Percentiles rank a stretch among this genome's conserved stretches.
Conservation (phyloP, 1,140 invertebrate genomes). For the Batillaria attramentaria region DNA sequence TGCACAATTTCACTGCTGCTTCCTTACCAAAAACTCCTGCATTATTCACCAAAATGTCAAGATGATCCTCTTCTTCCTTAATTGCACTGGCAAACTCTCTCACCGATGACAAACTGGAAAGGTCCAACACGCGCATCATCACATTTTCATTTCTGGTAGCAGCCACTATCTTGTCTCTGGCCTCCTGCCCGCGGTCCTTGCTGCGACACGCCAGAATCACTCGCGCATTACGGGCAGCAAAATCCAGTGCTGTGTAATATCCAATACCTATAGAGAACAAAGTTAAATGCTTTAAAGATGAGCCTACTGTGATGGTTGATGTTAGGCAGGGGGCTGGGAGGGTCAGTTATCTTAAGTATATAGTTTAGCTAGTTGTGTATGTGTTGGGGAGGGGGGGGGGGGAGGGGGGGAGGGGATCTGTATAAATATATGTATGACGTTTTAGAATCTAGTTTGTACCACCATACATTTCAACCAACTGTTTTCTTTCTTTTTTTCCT, state of each 20-base stretch:
- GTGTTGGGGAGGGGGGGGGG: no score
- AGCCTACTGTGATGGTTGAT: no score
- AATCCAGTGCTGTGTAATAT: slow-evolving; percentile 61
- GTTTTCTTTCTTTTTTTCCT: no score
- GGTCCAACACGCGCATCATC: slow-evolving; percentile 78
- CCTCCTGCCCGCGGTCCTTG: slow-evolving; percentile 75
- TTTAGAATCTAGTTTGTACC: no score
- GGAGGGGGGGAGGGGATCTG: no score
- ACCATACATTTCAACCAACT: no score
- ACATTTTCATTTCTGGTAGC: slow-evolving; percentile 66
- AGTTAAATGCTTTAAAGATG: no score
- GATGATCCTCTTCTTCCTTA: slow-evolving; percentile 77
- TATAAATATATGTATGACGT: no score
- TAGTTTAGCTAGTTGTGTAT: no score
- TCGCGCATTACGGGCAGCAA: slow-evolving; percentile 70
- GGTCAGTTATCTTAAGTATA: no score
- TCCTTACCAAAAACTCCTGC: slow-evolving; percentile 61
- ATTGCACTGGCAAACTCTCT: slow-evolving; percentile 71
- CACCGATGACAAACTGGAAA: slow-evolving; percentile 66
- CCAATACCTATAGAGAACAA: slow-evolving; percentile 63
- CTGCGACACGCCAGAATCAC: slow-evolving; percentile 76
- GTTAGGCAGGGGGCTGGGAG: no score
- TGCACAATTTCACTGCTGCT: no score
- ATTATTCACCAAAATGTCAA: slow-evolving; percentile 79
- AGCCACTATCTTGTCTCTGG: slow-evolving; percentile 76